A percentile compares a stretch with the other conserved stretches of the same genome.
These are phyloP conservation scores for Diadumene lineata DNA, from an alignment of 92 coral and sea anemone genomes.

Conservation along the genomic window DNA sequence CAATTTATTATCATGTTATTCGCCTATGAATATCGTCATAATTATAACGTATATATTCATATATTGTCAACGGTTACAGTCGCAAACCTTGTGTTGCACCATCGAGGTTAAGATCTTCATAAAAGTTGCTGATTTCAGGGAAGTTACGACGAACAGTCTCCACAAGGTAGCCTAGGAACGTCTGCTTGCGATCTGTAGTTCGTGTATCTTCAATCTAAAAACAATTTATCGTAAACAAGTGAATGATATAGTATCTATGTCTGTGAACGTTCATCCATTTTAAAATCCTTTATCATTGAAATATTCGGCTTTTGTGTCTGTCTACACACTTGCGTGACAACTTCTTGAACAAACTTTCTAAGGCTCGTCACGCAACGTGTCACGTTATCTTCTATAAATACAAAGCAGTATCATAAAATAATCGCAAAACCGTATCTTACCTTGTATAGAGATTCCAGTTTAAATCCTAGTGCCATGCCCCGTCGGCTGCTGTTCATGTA, in stretches of 20 bases:
- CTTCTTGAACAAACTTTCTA: too few species aligned
- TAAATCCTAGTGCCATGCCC: conserved; percentile 86
- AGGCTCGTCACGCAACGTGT: too few species aligned
- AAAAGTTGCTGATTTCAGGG: conserved; percentile 73
- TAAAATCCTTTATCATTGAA: too few species aligned
- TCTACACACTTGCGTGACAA: too few species aligned
- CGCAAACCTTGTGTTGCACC: conserved; percentile 85
- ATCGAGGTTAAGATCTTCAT: conserved; percentile 69
- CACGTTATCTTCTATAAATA: too few species aligned
- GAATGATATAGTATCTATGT: too few species aligned
- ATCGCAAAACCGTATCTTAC: conserved; percentile 38
- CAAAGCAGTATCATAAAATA: too few species aligned
- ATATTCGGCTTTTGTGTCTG: too few species aligned
- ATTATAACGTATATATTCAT: too few species aligned
- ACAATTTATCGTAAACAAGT: too few species aligned
- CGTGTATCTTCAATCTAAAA: conserved; percentile 87
- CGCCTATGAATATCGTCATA: too few species aligned
- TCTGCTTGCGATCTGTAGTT: conserved; percentile 85
- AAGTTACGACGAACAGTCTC: conserved; percentile 67
- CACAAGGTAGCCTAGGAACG: conserved; percentile 82
- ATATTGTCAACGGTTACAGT: not conserved
- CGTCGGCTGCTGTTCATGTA: conserved; percentile 89
- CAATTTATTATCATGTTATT: not conserved
- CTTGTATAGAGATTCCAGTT: conserved; percentile 87
- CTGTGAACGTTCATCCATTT: too few species aligned